Conservation (phyloP, 2,113 vertebrate genomes). For the Istiophorus platypterus region DNA sequence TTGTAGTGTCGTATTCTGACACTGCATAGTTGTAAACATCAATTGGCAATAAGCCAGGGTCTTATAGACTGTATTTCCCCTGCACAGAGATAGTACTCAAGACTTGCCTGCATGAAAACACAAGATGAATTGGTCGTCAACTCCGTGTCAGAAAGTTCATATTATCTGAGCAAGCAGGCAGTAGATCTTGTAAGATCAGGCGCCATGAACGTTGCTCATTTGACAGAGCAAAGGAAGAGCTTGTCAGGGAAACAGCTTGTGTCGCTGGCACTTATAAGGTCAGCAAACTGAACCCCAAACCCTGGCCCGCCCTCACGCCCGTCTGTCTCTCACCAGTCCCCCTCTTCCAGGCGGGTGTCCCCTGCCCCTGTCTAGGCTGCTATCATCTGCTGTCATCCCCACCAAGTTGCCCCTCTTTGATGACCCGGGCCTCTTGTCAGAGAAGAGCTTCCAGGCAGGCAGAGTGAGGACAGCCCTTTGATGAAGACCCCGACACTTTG, state of each 20-base stretch:
- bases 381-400: slow-evolving; percentile 52
- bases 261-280: slow-evolving; percentile 79
- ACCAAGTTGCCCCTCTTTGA: slow-evolving; percentile 74
- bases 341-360: slow-evolving; percentile 65
- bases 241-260: slow-evolving; percentile 82
- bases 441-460: slow-evolving; percentile 75
- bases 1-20: slow-evolving; percentile 35
- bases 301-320: slow-evolving; percentile 61
- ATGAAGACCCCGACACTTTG: slow-evolving; percentile 76
- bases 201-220: slow-evolving; percentile 38
- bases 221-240: slow-evolving; percentile 82
- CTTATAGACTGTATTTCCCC: slow-evolving; percentile 11
- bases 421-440: slow-evolving; percentile 72
- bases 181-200: slow-evolving; percentile 64
- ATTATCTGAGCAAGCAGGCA: slow-evolving; percentile 48
- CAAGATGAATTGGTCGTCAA: slow-evolving; percentile 14
- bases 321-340: slow-evolving; percentile 69
- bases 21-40: slow-evolving; percentile 23
- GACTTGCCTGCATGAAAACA: slow-evolving; percentile 10
- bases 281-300: slow-evolving; percentile 70
- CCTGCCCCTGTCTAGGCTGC: slow-evolving; percentile 56
- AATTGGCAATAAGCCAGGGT: slow-evolving; percentile 30
- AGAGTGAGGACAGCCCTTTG: slow-evolving; percentile 79
- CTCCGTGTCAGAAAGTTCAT: slow-evolving; percentile 58
- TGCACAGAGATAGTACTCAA: slow-evolving; percentile 19